phyloP scores from a whole-genome alignment of 2,797 vertebrate genomes.

The Agapornis canus region DNA sequence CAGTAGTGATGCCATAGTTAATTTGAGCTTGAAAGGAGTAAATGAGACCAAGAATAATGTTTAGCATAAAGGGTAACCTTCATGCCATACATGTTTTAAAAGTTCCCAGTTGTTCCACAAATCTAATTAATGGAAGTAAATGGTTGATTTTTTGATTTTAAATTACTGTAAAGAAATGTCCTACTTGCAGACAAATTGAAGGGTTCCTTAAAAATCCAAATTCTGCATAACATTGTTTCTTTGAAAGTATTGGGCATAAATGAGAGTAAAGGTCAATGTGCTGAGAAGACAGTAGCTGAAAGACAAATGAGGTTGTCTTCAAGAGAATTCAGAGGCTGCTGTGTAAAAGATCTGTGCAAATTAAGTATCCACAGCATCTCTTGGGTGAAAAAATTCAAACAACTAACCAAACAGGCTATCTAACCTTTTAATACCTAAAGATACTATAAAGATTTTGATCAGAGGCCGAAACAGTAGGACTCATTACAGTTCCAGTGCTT shows the following conservation, averaged over 20 bases:
- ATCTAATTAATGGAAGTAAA: background rate
- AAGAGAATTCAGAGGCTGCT: background rate
- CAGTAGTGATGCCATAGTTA: background rate
- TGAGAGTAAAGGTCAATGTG: background rate
- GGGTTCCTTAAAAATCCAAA: background rate
- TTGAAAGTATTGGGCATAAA: background rate
- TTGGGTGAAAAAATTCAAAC: fast-evolving
- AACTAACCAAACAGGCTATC: background rate
- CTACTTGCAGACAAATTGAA: background rate
- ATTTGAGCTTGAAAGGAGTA: background rate
- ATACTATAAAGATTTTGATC: background rate
- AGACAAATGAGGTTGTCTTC: background rate
- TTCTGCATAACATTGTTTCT: background rate
- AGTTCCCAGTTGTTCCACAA: background rate
- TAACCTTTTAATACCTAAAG: background rate
- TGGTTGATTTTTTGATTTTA: background rate
- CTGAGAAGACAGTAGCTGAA: background rate
- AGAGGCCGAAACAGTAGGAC: background rate
- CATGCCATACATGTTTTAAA: background rate
- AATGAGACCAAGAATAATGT: background rate
- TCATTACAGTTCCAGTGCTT: background rate
- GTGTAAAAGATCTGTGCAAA: background rate
- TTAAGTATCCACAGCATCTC: background rate
- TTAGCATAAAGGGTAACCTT: background rate
- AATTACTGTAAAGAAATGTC: background rate